Conservation (phyloP, 2,797 vertebrate species). For the Rhinella marina region DNA sequence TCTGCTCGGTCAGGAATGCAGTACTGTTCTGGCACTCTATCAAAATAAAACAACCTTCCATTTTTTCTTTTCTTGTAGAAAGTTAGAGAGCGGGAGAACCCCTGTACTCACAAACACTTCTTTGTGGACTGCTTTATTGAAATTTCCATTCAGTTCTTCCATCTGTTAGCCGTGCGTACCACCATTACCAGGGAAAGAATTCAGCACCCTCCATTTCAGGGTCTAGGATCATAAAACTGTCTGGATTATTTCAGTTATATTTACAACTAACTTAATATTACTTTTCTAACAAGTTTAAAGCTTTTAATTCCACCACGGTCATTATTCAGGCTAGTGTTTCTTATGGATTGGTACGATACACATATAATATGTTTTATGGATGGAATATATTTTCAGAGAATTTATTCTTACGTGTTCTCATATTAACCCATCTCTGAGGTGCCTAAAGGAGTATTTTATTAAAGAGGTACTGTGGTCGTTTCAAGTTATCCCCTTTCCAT, state of each 20-base stretch:
- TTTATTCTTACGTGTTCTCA: slow-evolving; percentile 4
- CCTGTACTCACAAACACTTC: slow-evolving; percentile 79
- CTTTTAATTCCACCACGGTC: slow-evolving; percentile 78
- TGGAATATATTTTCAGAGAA: slow-evolving; percentile 16
- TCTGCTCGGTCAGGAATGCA: slow-evolving; percentile 80
- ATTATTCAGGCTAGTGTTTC: slow-evolving; percentile 69
- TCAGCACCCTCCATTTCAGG: slow-evolving; percentile 78
- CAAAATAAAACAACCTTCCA: slow-evolving; percentile 82
- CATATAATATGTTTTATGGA: slow-evolving; percentile 41
- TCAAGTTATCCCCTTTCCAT: too few species aligned
- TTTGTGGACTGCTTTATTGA: slow-evolving; percentile 83
- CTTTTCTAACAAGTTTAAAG: slow-evolving; percentile 82
- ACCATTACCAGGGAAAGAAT: slow-evolving; percentile 80
- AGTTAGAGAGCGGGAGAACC: slow-evolving; percentile 75
- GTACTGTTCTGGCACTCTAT: slow-evolving; percentile 79
- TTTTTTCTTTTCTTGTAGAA: slow-evolving; percentile 73
- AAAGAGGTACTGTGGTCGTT: too few species aligned
- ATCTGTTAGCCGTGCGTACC: slow-evolving; percentile 83
- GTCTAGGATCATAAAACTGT: slow-evolving; percentile 84
- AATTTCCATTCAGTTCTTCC: slow-evolving; percentile 84
- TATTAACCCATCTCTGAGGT: background rate
- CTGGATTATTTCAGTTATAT: slow-evolving; percentile 83
- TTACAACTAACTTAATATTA: slow-evolving; percentile 83
- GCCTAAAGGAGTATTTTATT: background rate
- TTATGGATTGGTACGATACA: slow-evolving; percentile 31